A percentile compares a stretch with the other conserved stretches of the same genome.
Evolutionary conservation across 2,797 vertebrate genomes (phyloP).

Genomic region (Mus caroli): DNA sequence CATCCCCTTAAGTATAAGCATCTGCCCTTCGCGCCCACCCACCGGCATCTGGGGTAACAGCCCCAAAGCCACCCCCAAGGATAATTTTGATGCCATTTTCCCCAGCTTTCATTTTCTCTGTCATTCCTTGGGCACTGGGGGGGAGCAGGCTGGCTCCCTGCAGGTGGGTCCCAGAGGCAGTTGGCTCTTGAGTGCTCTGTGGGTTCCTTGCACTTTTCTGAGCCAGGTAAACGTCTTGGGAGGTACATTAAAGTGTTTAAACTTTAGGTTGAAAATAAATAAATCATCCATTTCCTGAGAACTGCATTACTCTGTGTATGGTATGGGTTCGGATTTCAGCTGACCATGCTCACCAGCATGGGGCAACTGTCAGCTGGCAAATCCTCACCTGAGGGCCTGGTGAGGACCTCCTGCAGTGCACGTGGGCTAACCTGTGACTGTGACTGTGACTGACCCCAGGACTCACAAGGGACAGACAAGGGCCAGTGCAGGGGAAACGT

Average conservation of each 20-base stretch:
- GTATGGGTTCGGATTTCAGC: conserved; percentile 22
- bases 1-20: neutral
- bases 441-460: neutral
- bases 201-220: neutral
- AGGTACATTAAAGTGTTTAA: conserved; percentile 24
- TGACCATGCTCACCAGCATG: neutral
- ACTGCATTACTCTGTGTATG: neutral
- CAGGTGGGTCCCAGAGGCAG: neutral
- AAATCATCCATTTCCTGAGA: conserved; percentile 57
- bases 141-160: neutral
- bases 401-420: neutral
- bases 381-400: neutral
- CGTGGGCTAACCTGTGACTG: neutral
- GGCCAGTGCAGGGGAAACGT: neutral
- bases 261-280: conserved; percentile 50
- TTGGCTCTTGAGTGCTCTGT: neutral
- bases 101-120: neutral
- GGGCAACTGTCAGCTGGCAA: neutral
- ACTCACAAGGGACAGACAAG: neutral
- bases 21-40: neutral
- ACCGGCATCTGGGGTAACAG: neutral
- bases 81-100: neutral
- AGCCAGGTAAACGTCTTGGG: conserved; percentile 42
- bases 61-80: conserved; percentile 8
- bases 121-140: neutral